Evolutionary conservation across 2,888 invertebrate genomes (phyloP).

Genomic region (Coleophora deauratella): DNA sequence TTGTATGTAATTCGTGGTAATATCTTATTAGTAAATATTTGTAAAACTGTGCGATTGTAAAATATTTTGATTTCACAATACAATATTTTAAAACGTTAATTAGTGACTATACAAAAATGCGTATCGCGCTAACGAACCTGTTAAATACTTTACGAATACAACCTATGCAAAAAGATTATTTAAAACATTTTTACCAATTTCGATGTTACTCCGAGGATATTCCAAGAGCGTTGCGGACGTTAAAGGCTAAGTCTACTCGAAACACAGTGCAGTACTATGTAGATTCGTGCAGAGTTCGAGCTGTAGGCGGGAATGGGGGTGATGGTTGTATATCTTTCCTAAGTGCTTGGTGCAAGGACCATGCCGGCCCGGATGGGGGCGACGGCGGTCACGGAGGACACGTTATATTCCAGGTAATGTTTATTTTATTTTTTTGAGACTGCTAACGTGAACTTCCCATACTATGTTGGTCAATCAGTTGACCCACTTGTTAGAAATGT

Average conservation of each 20-base stretch:
- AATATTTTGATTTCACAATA: too few relatives aligned
- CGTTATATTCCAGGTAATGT: conserved; percentile 80
- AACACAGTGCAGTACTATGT: conserved; percentile 76
- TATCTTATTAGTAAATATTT: too few relatives aligned
- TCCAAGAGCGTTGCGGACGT: conserved; percentile 52
- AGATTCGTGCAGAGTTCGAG: conserved; percentile 79
- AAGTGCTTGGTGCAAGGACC: conserved; percentile 86
- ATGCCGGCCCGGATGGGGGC: conserved; percentile 96
- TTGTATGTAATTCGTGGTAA: too few relatives aligned
- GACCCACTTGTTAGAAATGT: too few relatives aligned
- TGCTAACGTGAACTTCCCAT: too few relatives aligned
- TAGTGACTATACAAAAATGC: conserved; percentile 23
- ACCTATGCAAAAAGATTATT: conserved; percentile 12
- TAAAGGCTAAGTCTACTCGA: conserved; percentile 53
- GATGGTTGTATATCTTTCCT: conserved; percentile 94
- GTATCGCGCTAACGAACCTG: conserved; percentile 19
- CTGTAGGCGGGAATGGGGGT: conserved; percentile 92
- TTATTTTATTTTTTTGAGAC: too few relatives aligned
- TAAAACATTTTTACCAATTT: conserved; percentile 14
- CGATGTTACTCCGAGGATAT: conserved; percentile 21
- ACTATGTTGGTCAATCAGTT: too few relatives aligned
- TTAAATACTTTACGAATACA: conserved; percentile 23
- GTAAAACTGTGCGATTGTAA: too few relatives aligned
- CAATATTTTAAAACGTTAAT: too few relatives aligned
- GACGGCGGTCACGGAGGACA: conserved; percentile 98